phyloP scores from a whole-genome alignment of 2,797 vertebrate species.

The Triplophysa yarkandensis region DNA sequence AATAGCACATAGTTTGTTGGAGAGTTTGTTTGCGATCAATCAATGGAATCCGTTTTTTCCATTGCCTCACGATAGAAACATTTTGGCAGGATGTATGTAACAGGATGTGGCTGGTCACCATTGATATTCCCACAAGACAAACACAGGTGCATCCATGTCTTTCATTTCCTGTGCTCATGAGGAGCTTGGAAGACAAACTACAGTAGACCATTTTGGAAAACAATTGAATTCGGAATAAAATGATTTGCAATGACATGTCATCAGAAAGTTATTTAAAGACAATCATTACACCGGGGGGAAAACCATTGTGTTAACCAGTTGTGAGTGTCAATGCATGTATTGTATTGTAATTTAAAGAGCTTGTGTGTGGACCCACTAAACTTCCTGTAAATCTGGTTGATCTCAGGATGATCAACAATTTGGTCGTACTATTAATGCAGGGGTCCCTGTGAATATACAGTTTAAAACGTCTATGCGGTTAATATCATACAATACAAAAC shows the following conservation, averaged over 20 bases:
- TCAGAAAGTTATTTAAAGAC: no score
- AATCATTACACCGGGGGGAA: not conserved
- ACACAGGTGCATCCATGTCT: conserved; percentile 77
- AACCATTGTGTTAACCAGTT: conserved; percentile 2
- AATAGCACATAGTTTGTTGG: not conserved
- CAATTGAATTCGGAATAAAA: conserved; percentile 20
- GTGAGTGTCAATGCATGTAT: not conserved
- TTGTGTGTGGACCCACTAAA: conserved; percentile 30
- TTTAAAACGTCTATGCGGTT: conserved; percentile 3
- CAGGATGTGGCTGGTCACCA: conserved; percentile 69
- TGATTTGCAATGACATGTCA: not conserved
- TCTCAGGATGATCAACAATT: no score
- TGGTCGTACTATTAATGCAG: conserved; percentile 14
- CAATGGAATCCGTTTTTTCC: conserved; percentile 59
- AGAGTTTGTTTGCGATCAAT: conserved; percentile 8
- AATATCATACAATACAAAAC: not conserved
- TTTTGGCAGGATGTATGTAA: conserved; percentile 56
- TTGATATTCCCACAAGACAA: conserved; percentile 70
- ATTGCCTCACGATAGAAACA: conserved; percentile 52
- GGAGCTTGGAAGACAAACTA: conserved; percentile 43
- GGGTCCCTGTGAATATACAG: conserved; percentile 18
- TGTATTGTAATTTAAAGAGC: conserved; percentile 12
- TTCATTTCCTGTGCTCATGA: conserved; percentile 70
- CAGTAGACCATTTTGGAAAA: conserved; percentile 46
- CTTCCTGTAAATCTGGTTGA: conserved; percentile 8